Conservation (phyloP, 2,113 vertebrate species). For the Chascanopsetta lugubris region DNA sequence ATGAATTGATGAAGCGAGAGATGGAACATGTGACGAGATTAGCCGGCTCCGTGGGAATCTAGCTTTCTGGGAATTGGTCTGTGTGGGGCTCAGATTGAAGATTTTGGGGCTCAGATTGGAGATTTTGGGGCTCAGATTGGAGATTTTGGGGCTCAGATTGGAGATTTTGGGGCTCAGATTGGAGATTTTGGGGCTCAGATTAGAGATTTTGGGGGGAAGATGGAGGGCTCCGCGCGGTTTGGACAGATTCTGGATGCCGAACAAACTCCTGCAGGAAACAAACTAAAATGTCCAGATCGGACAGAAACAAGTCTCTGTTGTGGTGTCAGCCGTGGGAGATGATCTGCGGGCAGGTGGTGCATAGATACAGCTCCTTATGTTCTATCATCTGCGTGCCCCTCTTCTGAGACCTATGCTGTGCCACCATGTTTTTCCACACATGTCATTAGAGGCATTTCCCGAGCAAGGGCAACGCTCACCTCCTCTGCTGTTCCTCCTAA, state of each 20-base stretch:
- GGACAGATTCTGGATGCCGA: slow-evolving; percentile 23
- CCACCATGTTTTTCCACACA: background rate
- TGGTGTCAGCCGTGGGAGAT: slow-evolving; percentile 4
- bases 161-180: slow-evolving; percentile 27
- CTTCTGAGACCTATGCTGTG: slow-evolving; percentile 16
- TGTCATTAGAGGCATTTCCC: slow-evolving; percentile 21
- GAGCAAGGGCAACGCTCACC: slow-evolving; percentile 22
- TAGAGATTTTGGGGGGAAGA: slow-evolving; percentile 34
- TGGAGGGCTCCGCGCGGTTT: slow-evolving; percentile 12
- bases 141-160: slow-evolving; percentile 13
- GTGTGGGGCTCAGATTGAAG: slow-evolving; percentile 24
- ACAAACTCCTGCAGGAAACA: slow-evolving; percentile 20
- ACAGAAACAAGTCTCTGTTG: background rate
- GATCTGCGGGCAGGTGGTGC: background rate
- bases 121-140: slow-evolving; percentile 33
- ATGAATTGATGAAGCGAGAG: slow-evolving; percentile 12
- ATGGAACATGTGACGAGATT: slow-evolving; percentile 45
- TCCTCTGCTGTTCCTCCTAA: slow-evolving; percentile 36
- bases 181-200: slow-evolving; percentile 19
- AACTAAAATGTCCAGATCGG: slow-evolving; percentile 5
- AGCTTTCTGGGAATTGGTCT: too few species aligned
- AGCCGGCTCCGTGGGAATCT: slow-evolving; percentile 32
- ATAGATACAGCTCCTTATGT: slow-evolving; percentile 16
- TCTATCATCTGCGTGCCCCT: slow-evolving; percentile 17
- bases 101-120: slow-evolving; percentile 27